Evolutionary conservation across 2,888 invertebrate genomes (phyloP), one percentile per base, ranked within the genome.

Genomic region (Chalcis sispes): DNA sequence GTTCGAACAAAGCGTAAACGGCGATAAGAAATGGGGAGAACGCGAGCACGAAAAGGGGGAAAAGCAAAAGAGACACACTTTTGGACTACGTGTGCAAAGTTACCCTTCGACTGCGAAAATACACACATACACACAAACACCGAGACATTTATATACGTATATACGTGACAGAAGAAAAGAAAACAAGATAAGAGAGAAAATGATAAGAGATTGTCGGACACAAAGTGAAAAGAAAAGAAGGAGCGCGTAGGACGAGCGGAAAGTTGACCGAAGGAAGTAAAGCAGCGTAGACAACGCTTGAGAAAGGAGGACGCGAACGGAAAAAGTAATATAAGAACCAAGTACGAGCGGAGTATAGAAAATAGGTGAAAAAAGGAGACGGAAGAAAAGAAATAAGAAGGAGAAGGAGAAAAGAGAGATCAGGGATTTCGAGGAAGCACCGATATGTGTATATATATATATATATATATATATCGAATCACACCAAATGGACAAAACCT

Each of bases 381-480:
- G 58, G 66, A 52, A 40, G 25, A 52, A 27, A 46, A n/a, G 42
- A 13, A 15, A 18, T 2, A 13, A 20, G 29, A 29, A 29, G 48
- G 52, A 52, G 48, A 25, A 67, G 36, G 52, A 36, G 25, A 58
- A 48, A n/a, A 20, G 27, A 50, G 25, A 50, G 62, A 25, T 64
- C 46, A 27, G 36, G 50, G 36, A n/a, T 25, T n/a, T n/a, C n/a
- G 48, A 50, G n/a, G 73, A 67, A 67, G 61, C 2, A 42, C 54
- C 67, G 66, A 73, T 66, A n/a, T n/a, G n/a, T n/a, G n/a, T n/a
- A n/a, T n/a, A n/a, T n/a, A n/a, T n/a, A n/a, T n/a, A n/a, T n/a
- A n/a, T n/a, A n/a, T n/a, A n/a, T n/a, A n/a, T n/a, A 73, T 50
- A 73, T 52, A 73, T 59, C 40, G 65, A 27, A 72, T 65, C 58